Evolutionary conservation across 1,140 invertebrate species (phyloP).

Genomic region (Drosophila bifasciata): DNA sequence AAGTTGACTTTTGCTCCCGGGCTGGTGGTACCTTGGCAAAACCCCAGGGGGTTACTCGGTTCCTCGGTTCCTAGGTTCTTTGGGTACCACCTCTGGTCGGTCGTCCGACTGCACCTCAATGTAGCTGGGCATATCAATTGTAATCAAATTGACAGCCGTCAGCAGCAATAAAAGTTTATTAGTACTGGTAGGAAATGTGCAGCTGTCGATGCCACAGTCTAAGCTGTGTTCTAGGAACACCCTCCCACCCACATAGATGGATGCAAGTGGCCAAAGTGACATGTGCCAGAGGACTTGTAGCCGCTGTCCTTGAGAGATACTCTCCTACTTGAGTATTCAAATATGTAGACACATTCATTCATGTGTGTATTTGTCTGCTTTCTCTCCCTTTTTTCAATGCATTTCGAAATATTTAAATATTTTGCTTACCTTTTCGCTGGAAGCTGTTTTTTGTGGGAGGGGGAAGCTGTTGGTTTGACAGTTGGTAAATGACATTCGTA

Average conservation of each 20-base stretch:
- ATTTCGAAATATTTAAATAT: background rate
- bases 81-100: no score
- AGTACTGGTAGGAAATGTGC: slow-evolving; percentile 5
- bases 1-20: slow-evolving; percentile 38
- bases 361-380: background rate
- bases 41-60: background rate
- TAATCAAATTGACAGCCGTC: slow-evolving; percentile 48
- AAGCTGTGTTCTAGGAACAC: background rate
- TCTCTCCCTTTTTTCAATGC: background rate
- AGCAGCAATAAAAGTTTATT: slow-evolving; percentile 46
- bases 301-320: background rate
- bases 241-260: no score
- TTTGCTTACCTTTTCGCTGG: slow-evolving; percentile 22
- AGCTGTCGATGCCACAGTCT: slow-evolving; percentile 6
- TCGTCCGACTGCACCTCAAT: slow-evolving; percentile 9
- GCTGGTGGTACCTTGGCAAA: background rate
- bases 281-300: slow-evolving; percentile 5
- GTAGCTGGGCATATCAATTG: slow-evolving; percentile 38
- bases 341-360: slow-evolving; percentile 31
- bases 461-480: background rate
- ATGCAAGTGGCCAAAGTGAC: background rate
- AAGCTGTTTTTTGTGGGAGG: background rate
- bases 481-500: slow-evolving; percentile 24
- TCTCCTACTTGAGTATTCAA: slow-evolving; percentile 36
- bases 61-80: background rate